These are phyloP conservation scores for Dicrostonyx torquatus DNA, from an alignment of 2,797 vertebrate genomes.

Conservation along the genomic window DNA sequence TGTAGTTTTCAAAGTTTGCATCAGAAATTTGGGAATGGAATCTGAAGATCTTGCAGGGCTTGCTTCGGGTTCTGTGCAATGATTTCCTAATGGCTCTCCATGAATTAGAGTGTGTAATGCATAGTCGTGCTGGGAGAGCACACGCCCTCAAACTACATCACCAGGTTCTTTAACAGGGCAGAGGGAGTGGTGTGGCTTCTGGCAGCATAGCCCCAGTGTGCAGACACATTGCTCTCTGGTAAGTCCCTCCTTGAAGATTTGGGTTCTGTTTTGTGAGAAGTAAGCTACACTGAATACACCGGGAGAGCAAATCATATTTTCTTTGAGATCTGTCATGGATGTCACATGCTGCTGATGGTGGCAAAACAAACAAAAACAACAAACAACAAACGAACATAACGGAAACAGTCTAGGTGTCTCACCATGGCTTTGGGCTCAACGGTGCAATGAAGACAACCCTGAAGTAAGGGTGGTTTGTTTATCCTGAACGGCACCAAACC, in stretches of 20 bases:
- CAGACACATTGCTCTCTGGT: background rate
- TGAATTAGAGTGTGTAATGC: background rate
- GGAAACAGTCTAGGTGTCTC: background rate
- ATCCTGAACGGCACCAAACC: background rate
- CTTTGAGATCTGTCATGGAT: background rate
- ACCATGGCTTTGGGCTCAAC: background rate
- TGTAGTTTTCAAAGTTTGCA: background rate
- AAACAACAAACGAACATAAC: background rate
- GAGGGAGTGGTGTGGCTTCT: background rate
- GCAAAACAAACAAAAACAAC: background rate
- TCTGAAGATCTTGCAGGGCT: background rate
- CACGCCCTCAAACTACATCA: background rate
- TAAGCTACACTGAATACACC: background rate
- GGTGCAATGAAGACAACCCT: background rate
- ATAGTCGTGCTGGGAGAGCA: background rate
- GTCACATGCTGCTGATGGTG: background rate
- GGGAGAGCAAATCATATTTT: background rate
- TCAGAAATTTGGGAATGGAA: background rate
- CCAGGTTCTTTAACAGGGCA: background rate
- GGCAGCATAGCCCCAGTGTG: too few relatives aligned
- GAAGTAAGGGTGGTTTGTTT: background rate
- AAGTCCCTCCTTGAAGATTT: background rate
- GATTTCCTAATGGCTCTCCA: background rate
- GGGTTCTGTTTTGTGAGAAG: background rate
- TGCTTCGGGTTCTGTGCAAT: background rate